phyloP scores from a whole-genome alignment of 2,113 vertebrate genomes.

The Talpa occidentalis region DNA sequence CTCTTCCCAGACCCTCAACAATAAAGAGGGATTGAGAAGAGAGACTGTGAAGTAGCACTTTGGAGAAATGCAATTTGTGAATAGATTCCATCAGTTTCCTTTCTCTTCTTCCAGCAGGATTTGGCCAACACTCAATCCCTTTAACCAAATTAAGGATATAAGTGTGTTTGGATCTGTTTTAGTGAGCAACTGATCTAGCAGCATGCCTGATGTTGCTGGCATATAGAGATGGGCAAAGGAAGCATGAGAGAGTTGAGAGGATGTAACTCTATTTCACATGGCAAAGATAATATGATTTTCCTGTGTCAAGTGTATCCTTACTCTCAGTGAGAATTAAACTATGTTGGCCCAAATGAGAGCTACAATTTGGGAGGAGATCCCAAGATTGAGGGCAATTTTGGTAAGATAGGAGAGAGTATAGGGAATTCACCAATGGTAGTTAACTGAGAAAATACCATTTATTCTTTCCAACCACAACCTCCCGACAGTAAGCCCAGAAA shows the following conservation, averaged over 20 bases:
- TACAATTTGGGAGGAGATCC: not conserved
- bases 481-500: not conserved
- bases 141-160: not conserved
- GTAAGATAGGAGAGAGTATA: not conserved
- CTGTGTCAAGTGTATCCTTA: not conserved
- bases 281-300: not conserved
- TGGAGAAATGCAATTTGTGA: not conserved
- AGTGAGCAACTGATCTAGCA: not conserved
- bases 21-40: fast-evolving
- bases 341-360: not conserved
- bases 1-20: not conserved
- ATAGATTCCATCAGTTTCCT: not conserved
- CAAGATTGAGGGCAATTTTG: not conserved
- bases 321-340: not conserved
- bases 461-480: not conserved
- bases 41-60: not conserved
- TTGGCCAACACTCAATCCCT: not conserved
- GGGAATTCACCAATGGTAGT: not conserved
- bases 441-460: not conserved
- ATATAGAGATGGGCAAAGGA: not conserved
- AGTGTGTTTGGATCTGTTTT: not conserved
- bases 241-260: not conserved
- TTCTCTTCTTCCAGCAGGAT: not conserved
- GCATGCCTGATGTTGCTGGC: not conserved
- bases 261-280: not conserved